Conservation (phyloP, 2,113 vertebrate genomes). For the Tursiops truncatus region DNA sequence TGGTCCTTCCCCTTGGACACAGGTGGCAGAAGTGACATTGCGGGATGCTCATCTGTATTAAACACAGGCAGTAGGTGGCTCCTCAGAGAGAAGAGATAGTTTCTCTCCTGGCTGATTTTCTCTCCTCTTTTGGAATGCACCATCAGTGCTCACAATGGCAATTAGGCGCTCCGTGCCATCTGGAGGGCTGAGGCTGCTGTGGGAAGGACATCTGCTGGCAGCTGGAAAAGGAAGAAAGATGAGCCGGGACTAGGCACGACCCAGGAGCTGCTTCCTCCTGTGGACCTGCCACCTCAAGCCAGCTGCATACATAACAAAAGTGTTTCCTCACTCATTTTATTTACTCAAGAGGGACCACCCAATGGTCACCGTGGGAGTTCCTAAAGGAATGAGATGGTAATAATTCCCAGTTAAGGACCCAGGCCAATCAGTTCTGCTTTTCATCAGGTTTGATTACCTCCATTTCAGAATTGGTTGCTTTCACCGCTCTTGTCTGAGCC, state of each 20-base stretch:
- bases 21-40: background rate
- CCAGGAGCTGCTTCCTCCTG: background rate
- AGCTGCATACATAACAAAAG: background rate
- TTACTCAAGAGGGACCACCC: background rate
- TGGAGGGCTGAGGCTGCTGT: conserved; percentile 14
- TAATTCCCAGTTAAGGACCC: background rate
- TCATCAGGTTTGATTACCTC: conserved; percentile 10
- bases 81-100: background rate
- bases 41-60: background rate
- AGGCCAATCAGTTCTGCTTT: background rate
- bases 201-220: conserved; percentile 27
- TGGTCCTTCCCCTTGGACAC: background rate
- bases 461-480: background rate
- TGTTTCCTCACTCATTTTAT: background rate
- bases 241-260: background rate
- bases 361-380: background rate
- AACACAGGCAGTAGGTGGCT: background rate
- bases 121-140: conserved; percentile 22
- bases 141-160: conserved; percentile 22
- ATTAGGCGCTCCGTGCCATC: conserved; percentile 21
- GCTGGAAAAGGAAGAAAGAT: background rate
- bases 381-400: background rate
- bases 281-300: background rate
- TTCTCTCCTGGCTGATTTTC: background rate
- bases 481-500: background rate